Conservation (phyloP, 1,140 invertebrate genomes). For the Steinernema feltiae region DNA sequence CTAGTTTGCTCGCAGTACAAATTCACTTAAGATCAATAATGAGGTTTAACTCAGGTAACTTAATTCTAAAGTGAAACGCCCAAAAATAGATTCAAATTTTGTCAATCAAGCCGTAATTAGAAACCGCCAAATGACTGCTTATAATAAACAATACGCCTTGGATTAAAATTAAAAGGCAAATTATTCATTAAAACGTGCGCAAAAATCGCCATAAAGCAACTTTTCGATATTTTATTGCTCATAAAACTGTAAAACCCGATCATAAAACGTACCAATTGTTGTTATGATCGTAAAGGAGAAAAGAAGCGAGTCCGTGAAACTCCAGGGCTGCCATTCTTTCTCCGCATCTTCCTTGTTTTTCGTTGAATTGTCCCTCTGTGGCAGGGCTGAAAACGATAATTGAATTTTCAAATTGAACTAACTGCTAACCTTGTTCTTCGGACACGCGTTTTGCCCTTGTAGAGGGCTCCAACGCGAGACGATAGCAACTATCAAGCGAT, state of each 20-base stretch:
- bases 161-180: no score
- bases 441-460: not conserved
- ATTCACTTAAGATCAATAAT: no score
- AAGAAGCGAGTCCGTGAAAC: conserved; percentile 28
- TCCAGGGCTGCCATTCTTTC: conserved; percentile 24
- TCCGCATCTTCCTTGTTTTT: not conserved
- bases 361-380: not conserved
- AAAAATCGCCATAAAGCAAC: no score
- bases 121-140: no score
- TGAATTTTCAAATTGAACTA: not conserved
- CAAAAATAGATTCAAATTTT: no score
- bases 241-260: not conserved
- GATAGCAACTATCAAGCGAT: not conserved
- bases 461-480: not conserved
- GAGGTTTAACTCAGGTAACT: no score
- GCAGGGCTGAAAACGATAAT: not conserved
- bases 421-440: not conserved
- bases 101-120: no score
- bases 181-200: no score
- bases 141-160: no score
- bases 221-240: not conserved
- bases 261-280: conserved; percentile 29
- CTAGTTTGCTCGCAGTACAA: no score
- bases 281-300: conserved; percentile 41
- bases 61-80: no score